These are phyloP conservation scores for Eupithecia vulgata DNA, from an alignment of 2,888 invertebrate species.

Conservation along the genomic window DNA sequence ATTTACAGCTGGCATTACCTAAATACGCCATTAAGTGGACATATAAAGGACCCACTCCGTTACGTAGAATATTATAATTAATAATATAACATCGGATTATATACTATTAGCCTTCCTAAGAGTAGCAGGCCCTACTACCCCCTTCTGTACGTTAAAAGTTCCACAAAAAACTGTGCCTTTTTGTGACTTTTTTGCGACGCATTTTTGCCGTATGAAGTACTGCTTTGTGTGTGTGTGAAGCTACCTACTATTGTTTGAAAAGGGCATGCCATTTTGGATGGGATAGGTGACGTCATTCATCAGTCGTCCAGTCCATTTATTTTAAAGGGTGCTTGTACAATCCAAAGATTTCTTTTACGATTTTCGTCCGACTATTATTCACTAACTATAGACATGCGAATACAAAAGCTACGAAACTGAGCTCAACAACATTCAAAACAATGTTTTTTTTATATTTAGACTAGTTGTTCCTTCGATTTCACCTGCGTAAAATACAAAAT, in stretches of 20 bases:
- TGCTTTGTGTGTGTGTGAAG: not conserved
- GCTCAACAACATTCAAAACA: not conserved
- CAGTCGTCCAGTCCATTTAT: slow-evolving; percentile 34
- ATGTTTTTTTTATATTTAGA: not conserved
- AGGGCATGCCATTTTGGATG: slow-evolving; percentile 48
- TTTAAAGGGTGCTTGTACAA: slow-evolving; percentile 16
- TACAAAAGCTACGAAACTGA: not conserved
- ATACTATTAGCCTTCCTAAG: too few species aligned
- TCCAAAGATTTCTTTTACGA: slow-evolving; percentile 7
- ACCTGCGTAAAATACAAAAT: too few species aligned
- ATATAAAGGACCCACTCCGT: too few species aligned
- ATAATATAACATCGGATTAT: too few species aligned
- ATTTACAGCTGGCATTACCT: too few species aligned
- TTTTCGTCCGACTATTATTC: not conserved
- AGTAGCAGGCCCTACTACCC: too few species aligned
- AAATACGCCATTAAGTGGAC: too few species aligned
- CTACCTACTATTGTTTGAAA: slow-evolving; percentile 48
- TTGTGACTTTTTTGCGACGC: not conserved
- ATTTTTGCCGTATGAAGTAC: not conserved
- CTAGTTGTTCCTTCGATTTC: not conserved
- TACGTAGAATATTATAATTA: too few species aligned
- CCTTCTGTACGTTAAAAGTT: not conserved
- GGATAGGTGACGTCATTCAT: slow-evolving; percentile 49
- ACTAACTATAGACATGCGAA: not conserved
- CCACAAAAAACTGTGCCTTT: not conserved